Percentiles rank a stretch among this genome's conserved stretches.
phyloP scores from a whole-genome alignment of 2,888 invertebrate species.

The Megamerina dolium region DNA sequence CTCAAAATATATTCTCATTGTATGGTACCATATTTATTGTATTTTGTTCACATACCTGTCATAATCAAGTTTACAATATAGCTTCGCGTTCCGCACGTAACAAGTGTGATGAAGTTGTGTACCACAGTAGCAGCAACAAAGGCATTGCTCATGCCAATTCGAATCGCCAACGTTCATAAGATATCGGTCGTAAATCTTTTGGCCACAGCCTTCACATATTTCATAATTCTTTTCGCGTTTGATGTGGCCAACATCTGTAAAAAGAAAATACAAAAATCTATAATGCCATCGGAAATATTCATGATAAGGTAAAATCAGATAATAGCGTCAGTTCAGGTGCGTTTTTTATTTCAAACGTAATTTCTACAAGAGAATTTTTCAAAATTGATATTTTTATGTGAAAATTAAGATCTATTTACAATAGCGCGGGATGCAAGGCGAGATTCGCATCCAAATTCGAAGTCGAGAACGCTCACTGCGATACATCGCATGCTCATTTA shows the following conservation, averaged over 20 bases:
- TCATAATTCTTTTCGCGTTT: conserved; percentile 77
- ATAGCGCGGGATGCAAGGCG: too few relatives aligned
- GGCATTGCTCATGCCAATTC: conserved; percentile 95
- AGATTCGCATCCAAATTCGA: too few relatives aligned
- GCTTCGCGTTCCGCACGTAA: conserved; percentile 86
- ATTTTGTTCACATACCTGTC: conserved; percentile 66
- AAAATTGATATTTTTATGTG: too few relatives aligned
- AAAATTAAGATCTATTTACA: too few relatives aligned
- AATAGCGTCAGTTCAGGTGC: too few relatives aligned
- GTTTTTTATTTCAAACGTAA: too few relatives aligned
- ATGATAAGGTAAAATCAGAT: too few relatives aligned
- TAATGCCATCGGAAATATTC: too few relatives aligned
- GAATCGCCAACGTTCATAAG: conserved; percentile 90
- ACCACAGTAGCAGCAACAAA: conserved; percentile 92
- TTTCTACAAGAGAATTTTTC: too few relatives aligned
- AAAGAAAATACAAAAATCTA: conserved; percentile 7
- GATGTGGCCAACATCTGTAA: conserved; percentile 55
- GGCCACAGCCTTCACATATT: conserved; percentile 91
- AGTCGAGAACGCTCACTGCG: too few relatives aligned
- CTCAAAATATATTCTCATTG: background rate
- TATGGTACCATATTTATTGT: background rate
- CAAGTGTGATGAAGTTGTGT: conserved; percentile 86
- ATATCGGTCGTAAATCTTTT: conserved; percentile 91
- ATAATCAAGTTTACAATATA: conserved; percentile 96
- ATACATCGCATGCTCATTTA: too few relatives aligned